Evolutionary conservation across 92 coral and sea anemone species (phyloP), one percentile per base, ranked within the genome.

Genomic region (Paramuricea clavata): DNA sequence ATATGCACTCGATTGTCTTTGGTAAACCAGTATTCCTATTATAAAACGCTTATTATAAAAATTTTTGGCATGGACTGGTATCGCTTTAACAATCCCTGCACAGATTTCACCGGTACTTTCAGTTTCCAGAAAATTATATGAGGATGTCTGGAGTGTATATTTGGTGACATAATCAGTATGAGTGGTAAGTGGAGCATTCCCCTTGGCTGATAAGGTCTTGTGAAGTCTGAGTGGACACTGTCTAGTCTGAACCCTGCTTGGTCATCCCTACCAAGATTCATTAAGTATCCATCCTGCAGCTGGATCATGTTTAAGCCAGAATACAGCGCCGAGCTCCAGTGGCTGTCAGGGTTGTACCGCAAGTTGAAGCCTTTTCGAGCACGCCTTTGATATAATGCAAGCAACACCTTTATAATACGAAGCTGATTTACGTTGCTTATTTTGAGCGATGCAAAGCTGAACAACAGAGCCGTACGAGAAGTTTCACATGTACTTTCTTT

Each of bases 361-460:
- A 82, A 28, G 78, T 49, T 67, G 62, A 82, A 82, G 11, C 86
- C 86, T 43, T 67, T 82, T 82, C 86, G 74, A 42, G 86, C 78
- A 19, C 78, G n/a, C 59, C 17, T 82, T 64, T 49, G 76, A 54
- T 19, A 82, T 57, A 42, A 82, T 5, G 60, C 76, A 54, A 15
- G 86, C 86, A 57, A 86, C 59, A 6, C 87, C 89, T 49, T 89
- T 69, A 78, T 86, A 92, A 17, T 91, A 41, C 30, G 23, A 54
- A 22, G 91, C 83, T 41, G 95, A 89, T 52, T 74, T 74, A n/a
- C 91, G 81, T 25, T 89, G 77, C 90, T 85, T 87, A 61, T 90
- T 93, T 27, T 82, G 78, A 0, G 95, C 92, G 28, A 83, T 70
- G 42, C 95, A 93, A 22, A 92, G 87, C 64, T 92, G 95, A 7